Evolutionary conservation across 1,140 invertebrate genomes (phyloP), one percentile per base, ranked within the genome.

Genomic region (Pachypsylla venusta): DNA sequence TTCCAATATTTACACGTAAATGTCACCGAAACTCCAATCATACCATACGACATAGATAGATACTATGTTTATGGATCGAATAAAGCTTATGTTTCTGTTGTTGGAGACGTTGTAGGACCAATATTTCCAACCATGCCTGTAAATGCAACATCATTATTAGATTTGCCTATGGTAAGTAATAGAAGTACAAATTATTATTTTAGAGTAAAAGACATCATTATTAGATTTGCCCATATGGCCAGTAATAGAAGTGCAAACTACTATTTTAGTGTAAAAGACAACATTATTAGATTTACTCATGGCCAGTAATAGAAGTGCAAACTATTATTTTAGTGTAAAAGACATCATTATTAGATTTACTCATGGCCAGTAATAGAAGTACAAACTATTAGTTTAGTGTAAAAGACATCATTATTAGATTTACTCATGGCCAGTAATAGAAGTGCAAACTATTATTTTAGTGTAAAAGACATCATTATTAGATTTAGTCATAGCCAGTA

Each of bases 51-150:
- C 60, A 80, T 86, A 64, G 81, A 89, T 64, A 82, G 92, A 63
- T 89, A 92, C 69, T 98, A 93, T 70, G 84, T 98, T n/a, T 93
- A 85, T 67, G 92, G 91, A 0, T 97, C 93, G 0, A 93, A 93
- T 67, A 80, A 78, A 63, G 92, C 90, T 7, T 77, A 78, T 10
- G 77, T 97, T n/a, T 87, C 86, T 1, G 71, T 97, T 1, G 88
- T 95, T 12, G 93, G 94, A 13, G 93, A 97, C 72, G 90, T 97
- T 0, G 90, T 97, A 0, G 93, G 92, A 1, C 89, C 93, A 1
- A 86, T 92, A 19, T 96, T 97, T 67, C 89, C 89, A 0, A 89
- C 85, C 0, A 90, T 93, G 85, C 89, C 90, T 0, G 82, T 93
- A 0, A 93, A 92, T 67, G 82, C 90, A 1, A 84, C 84, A 2